Conservation (phyloP, 2,797 vertebrate species). For the Chloroceryle inda region DNA sequence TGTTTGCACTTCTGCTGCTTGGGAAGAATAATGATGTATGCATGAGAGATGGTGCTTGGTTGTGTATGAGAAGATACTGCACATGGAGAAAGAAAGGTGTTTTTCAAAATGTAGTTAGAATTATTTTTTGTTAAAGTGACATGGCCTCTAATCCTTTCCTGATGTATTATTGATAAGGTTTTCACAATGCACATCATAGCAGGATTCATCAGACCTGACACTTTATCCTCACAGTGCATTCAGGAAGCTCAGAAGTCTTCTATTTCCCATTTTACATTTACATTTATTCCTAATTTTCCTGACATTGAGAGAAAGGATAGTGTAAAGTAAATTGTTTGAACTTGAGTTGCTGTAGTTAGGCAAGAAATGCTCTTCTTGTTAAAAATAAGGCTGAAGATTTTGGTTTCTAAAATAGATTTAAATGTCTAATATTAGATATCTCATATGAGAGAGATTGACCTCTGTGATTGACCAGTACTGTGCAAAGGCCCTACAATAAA, state of each 20-base stretch:
- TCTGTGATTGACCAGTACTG: neutral
- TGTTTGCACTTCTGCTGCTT: neutral
- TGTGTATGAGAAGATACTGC: neutral
- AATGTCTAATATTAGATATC: neutral
- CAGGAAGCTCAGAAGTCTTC: slow-evolving; percentile 37
- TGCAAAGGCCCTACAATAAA: neutral
- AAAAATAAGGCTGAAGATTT: slow-evolving; percentile 35
- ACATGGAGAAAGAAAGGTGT: neutral
- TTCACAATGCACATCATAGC: slow-evolving; percentile 39
- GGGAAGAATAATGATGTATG: neutral
- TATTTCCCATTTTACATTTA: slow-evolving; percentile 28
- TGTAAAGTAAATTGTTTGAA: slow-evolving; percentile 32
- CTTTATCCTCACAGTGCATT: slow-evolving; percentile 38
- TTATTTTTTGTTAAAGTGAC: slow-evolving; percentile 35
- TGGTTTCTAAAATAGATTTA: neutral
- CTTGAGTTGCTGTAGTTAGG: neutral
- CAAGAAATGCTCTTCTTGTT: neutral
- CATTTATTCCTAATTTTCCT: slow-evolving; percentile 44
- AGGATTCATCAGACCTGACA: slow-evolving; percentile 54
- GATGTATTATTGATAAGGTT: slow-evolving; percentile 64
- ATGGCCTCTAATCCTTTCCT: slow-evolving; percentile 50
- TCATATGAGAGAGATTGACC: neutral
- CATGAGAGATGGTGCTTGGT: neutral
- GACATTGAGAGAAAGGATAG: slow-evolving; percentile 1
- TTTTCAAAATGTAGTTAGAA: slow-evolving; percentile 38